Base-by-base conservation (phyloP, 2,113 vertebrate genomes). In the Xyliphius kryptos region DNA sequence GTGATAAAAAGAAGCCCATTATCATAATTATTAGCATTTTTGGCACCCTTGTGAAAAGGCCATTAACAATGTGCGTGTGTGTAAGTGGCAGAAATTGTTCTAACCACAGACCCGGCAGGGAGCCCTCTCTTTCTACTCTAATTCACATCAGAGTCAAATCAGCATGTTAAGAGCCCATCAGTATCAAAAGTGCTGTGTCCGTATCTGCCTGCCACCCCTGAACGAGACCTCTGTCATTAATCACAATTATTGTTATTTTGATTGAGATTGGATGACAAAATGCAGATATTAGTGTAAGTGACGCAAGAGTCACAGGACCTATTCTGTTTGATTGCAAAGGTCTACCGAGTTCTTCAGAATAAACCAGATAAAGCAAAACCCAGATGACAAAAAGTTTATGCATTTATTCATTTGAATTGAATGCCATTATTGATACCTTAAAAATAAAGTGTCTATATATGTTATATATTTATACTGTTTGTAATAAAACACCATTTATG, bases 101-200 rank as follows among this genome's bases (percentile, higher is more conserved):
- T 72, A 76, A 73, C 65, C 71, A 72, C 63, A 68, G 73, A 55
- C 73, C 57, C 74, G 61, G 70, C 69, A 69, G 71, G 76, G 71
- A 56, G 66, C 59, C 54, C 69, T 70, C 64, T 68, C 69, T 68
- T 74, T 78, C 72, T 73, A 69, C 66, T 71, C 73, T 78, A 76
- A 78, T 77, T 77, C 75, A 74, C 68, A 69, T 74, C 75, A 76
- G 71, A 69, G 74, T 74, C 76, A 74, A 77, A 77, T 77, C 71
- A 74, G 64, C 71, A 74, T 66, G 70, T 65, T 69, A 74, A 71
- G 66, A 76, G 70, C 66, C 70, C 68, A 76, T 71, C 69, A 76
- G 67, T 57, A 46, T 56, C 69, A 67, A 71, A 69, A 71, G 50
- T 67, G 60, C 47, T 68, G 74, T 73, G 66, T 73, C 62, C 52